Conservation (phyloP, 2,797 vertebrate species). For the Tapera naevia region DNA sequence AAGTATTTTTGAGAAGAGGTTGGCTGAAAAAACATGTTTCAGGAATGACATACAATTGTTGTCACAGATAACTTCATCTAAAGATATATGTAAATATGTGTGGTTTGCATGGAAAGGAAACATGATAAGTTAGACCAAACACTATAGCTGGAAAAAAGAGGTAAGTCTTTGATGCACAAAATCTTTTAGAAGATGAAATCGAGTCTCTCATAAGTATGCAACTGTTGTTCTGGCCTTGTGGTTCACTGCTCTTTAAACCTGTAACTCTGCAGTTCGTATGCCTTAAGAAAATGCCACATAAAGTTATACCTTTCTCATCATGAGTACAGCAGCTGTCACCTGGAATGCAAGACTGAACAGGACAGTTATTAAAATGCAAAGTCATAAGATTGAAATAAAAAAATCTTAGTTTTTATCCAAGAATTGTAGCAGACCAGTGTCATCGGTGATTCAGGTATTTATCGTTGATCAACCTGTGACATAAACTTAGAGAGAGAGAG, state of each 20-base stretch:
- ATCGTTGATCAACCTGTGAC: not conserved
- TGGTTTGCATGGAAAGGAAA: not conserved
- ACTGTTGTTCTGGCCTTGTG: not conserved
- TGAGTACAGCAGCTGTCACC: not conserved
- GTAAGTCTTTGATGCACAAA: not conserved
- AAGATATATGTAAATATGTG: not conserved
- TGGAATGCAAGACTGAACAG: not conserved
- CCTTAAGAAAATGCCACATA: not conserved
- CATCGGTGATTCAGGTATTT: not conserved
- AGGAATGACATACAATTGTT: not conserved
- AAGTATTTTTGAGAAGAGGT: not conserved
- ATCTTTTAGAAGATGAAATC: not conserved
- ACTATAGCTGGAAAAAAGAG: not conserved
- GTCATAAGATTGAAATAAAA: not conserved
- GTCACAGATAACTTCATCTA: not conserved
- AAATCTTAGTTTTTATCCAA: not conserved
- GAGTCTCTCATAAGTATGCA: not conserved
- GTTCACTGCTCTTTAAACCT: not conserved
- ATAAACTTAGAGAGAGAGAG: not conserved
- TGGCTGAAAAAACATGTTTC: not conserved
- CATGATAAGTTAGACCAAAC: not conserved
- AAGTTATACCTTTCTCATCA: not conserved
- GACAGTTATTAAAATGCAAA: not conserved
- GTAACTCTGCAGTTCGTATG: not conserved
- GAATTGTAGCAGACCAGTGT: not conserved